Conservation (phyloP, 2,888 invertebrate species). For the Caenorhabditis afra region DNA sequence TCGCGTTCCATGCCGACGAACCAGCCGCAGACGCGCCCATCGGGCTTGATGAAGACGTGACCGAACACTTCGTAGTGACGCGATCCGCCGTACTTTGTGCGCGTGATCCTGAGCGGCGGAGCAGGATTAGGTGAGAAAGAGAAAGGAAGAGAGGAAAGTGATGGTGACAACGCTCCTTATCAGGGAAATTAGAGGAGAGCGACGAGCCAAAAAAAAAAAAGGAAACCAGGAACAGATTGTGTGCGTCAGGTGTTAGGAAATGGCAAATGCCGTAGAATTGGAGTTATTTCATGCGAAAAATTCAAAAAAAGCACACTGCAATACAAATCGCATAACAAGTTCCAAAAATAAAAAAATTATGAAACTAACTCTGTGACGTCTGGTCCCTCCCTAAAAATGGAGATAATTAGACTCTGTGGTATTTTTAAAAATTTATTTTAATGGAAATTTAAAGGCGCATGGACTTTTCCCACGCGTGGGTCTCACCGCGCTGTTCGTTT, state of each 20-base stretch:
- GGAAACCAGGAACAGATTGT: neutral
- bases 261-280: neutral
- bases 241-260: neutral
- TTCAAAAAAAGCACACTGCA: no score
- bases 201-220: neutral
- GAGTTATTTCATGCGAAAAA: no score
- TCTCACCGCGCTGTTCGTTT: no score
- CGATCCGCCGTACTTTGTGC: constrained; percentile 58
- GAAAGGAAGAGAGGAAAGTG: no score
- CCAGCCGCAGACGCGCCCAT: constrained; percentile 67
- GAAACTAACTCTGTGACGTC: constrained; percentile 25
- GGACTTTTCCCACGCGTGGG: no score
- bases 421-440: no score
- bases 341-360: neutral
- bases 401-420: no score
- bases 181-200: no score
- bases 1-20: constrained; percentile 66
- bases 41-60: constrained; percentile 64
- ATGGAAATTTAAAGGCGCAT: no score
- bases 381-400: constrained; percentile 34
- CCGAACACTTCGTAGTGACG: constrained; percentile 72
- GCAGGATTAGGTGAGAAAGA: no score
- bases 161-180: no score
- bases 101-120: constrained; percentile 62
- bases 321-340: neutral